Evolutionary conservation across 2,888 invertebrate species (phyloP).

Genomic region (Tachystola acroxantha): DNA sequence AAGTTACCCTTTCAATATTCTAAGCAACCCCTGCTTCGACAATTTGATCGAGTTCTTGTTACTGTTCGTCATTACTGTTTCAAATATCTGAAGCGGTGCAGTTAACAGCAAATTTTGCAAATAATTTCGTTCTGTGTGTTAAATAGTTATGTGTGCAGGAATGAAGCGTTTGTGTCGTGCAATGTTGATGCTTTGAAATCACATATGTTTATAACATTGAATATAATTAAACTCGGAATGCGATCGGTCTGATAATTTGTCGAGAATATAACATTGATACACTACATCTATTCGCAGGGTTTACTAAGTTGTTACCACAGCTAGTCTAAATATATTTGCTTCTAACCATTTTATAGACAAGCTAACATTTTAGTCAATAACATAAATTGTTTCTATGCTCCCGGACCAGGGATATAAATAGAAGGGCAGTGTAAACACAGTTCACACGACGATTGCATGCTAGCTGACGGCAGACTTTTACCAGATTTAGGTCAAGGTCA

Average conservation of each 20-base stretch:
- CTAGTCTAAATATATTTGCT: conserved; percentile 13
- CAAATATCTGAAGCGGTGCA: conserved; percentile 59
- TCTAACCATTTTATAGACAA: conserved; percentile 11
- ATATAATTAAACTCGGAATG: conserved; percentile 1
- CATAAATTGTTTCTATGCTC: conserved; percentile 11
- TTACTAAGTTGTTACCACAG: conserved; percentile 21
- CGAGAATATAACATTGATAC: not conserved
- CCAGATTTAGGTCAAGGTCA: conserved; percentile 73
- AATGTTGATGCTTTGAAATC: conserved; percentile 17
- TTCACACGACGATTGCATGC: conserved; percentile 19
- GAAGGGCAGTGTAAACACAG: conserved; percentile 28
- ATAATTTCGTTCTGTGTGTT: conserved; percentile 42
- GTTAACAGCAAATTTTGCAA: conserved; percentile 54
- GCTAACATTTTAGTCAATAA: conserved; percentile 11
- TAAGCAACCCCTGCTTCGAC: not conserved
- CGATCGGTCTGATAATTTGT: conserved; percentile 5
- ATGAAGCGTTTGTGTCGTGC: conserved; percentile 33
- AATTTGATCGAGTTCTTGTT: conserved; percentile 4
- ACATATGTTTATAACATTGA: too few species aligned
- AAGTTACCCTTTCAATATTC: conserved; percentile 1
- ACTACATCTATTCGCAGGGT: not conserved
- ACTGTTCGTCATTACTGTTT: conserved; percentile 48
- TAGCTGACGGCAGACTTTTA: conserved; percentile 24
- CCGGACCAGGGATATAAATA: conserved; percentile 24
- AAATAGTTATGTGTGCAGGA: conserved; percentile 20